Evolutionary conservation across 2,888 invertebrate species (phyloP).

Genomic region (Holacanthella duospinosa): DNA sequence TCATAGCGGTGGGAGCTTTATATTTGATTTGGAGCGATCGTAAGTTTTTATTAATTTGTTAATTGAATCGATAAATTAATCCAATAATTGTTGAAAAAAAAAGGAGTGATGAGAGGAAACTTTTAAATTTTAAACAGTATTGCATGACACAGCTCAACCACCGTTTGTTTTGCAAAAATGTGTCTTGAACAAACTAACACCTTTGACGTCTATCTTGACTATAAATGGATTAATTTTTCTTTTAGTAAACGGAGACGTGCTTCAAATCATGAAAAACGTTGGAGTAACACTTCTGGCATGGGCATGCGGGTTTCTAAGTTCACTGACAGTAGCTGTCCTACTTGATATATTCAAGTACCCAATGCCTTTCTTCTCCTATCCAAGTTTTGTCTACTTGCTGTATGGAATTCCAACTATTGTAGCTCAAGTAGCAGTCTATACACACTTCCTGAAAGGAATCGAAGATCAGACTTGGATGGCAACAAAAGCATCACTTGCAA

Average conservation of each 20-base stretch:
- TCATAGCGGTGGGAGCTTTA: slow-evolving; percentile 22
- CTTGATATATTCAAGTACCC: slow-evolving; percentile 27
- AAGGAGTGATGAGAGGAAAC: too few species aligned
- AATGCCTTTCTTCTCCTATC: slow-evolving; percentile 33
- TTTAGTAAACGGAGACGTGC: slow-evolving; percentile 3
- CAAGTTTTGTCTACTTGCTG: slow-evolving; percentile 24
- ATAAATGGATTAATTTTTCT: slow-evolving; percentile 3
- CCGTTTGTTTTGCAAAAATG: too few species aligned
- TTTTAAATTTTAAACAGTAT: too few species aligned
- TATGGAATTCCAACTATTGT: slow-evolving; percentile 34
- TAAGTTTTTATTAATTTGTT: slow-evolving; percentile 7
- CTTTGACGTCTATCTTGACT: too few species aligned
- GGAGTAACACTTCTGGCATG: slow-evolving; percentile 13
- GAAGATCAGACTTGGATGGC: slow-evolving; percentile 31
- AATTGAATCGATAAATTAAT: too few species aligned
- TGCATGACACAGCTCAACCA: too few species aligned
- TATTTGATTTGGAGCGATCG: slow-evolving; percentile 16
- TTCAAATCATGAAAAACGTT: slow-evolving; percentile 7
- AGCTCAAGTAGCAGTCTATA: slow-evolving; percentile 23
- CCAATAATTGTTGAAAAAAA: too few species aligned
- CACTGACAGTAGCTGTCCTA: slow-evolving; percentile 21
- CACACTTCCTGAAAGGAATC: slow-evolving; percentile 17
- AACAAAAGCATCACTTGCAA: slow-evolving; percentile 25
- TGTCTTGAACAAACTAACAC: too few species aligned
- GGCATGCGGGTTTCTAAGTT: slow-evolving; percentile 18